These are phyloP conservation scores for Sylvilagus floridanus DNA, from an alignment of 2,797 vertebrate genomes.

Conservation along the genomic window DNA sequence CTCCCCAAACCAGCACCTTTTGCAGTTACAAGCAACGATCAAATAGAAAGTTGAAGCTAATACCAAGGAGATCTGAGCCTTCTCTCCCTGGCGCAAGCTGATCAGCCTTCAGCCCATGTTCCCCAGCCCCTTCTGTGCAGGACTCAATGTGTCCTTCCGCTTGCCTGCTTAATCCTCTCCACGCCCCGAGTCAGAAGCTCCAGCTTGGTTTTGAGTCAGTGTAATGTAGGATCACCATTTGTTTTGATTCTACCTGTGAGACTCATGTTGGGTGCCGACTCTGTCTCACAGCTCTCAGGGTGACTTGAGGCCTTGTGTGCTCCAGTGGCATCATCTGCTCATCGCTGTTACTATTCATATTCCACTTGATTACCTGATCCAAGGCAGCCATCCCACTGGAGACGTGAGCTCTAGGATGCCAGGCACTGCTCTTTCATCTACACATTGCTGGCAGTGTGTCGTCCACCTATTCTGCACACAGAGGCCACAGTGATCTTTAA, in stretches of 20 bases:
- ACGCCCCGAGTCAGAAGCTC: background rate
- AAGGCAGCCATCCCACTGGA: background rate
- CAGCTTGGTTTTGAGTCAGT: background rate
- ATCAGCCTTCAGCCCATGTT: background rate
- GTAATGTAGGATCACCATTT: background rate
- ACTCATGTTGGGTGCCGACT: background rate
- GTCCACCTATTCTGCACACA: background rate
- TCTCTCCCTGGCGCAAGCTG: background rate
- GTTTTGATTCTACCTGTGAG: background rate
- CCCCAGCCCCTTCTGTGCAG: too few relatives aligned
- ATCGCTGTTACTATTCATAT: accelerated
- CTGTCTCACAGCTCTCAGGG: background rate
- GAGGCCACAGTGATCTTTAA: background rate
- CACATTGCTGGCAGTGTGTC: background rate
- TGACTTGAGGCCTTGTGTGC: accelerated
- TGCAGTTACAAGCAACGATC: background rate
- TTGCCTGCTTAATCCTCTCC: background rate
- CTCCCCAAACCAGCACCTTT: background rate
- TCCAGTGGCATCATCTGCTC: accelerated
- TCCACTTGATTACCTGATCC: background rate
- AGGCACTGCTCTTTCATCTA: background rate
- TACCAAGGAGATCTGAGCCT: background rate
- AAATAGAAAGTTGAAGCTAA: background rate
- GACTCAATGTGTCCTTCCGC: background rate
- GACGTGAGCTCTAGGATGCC: too few relatives aligned